Percentiles rank a stretch among this genome's conserved stretches.
Evolutionary conservation across 2,113 vertebrate genomes (phyloP).

Genomic region (Porphyrio hochstetteri): DNA sequence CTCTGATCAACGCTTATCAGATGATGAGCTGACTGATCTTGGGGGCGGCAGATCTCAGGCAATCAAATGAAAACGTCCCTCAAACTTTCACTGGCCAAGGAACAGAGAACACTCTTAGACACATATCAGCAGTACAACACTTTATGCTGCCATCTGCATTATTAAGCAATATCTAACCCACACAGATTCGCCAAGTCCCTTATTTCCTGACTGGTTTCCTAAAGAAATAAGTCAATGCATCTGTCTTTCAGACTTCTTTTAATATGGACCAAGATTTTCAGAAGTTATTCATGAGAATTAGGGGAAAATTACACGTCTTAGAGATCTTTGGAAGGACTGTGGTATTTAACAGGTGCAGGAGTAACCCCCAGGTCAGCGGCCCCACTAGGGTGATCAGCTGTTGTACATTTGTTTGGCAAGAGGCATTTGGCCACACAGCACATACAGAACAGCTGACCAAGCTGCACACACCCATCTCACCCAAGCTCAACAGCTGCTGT

Average conservation of each 20-base stretch:
- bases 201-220: neutral
- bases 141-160: accelerated
- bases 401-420: neutral
- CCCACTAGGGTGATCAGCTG: neutral
- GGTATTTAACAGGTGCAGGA: neutral
- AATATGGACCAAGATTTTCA: neutral
- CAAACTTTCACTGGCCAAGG: neutral
- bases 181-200: neutral
- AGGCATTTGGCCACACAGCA: neutral
- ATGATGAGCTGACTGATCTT: neutral
- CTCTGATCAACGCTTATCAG: neutral
- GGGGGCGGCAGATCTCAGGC: neutral
- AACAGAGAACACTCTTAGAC: neutral
- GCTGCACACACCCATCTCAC: neutral
- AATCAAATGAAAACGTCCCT: neutral
- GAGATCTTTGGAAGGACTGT: neutral
- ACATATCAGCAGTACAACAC: neutral
- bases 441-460: neutral
- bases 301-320: neutral
- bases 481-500: neutral
- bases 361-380: neutral
- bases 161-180: neutral
- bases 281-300: neutral
- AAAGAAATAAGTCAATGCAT: neutral
- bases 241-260: neutral